Evolutionary conservation across 2,888 invertebrate genomes (phyloP), one percentile per base, ranked within the genome.

Genomic region (Corbicula japonica): DNA sequence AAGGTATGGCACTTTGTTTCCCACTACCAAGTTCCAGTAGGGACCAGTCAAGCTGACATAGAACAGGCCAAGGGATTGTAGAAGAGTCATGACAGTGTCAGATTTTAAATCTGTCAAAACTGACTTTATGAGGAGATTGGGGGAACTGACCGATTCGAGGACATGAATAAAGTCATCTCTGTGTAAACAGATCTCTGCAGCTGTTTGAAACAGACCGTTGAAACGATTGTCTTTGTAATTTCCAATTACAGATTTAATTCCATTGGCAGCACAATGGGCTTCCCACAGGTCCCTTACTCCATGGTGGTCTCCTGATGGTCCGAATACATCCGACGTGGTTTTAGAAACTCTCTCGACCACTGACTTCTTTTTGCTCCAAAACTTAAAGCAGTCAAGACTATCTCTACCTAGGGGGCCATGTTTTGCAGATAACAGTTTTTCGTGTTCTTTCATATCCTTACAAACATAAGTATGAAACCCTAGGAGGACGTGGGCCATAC

Each of bases 401-500:
- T 80, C 78, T 12, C 83, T 21, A 5, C 85, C 83, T 18, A 83
- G 21, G 0, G 76, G 63, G 18, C 80, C 70, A 41, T 41, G 15
- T 46, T 44, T 34, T 21, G n/a, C 50, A 0, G 46, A 38, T n/a
- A 75, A 18, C 23, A 1, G 15, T 5, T 2, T 68, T 71, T 75
- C 66, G 10, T 38, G 38, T 0, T 34, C 21, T 44, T 75, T 71
- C 35, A 80, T 2, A 28, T 75, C 71, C 35, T 23, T n/a, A 28
- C 62, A 68, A 1, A 52, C 34, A 50, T 74, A 75, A 2, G 34
- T 44, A 41, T 78, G 76, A 38, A 80, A 72, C 0, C 80, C 82
- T n/a, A 84, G 54, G 0, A 85, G 63, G 2, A 85, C 83, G 71
- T 80, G 83, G 21, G 74, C 76, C 82, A 82, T 79, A 61, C 78